A percentile compares a stretch with the other conserved stretches of the same genome.
These are phyloP conservation scores for Drosophila insularis DNA, from an alignment of 1,140 invertebrate species.

Conservation along the genomic window DNA sequence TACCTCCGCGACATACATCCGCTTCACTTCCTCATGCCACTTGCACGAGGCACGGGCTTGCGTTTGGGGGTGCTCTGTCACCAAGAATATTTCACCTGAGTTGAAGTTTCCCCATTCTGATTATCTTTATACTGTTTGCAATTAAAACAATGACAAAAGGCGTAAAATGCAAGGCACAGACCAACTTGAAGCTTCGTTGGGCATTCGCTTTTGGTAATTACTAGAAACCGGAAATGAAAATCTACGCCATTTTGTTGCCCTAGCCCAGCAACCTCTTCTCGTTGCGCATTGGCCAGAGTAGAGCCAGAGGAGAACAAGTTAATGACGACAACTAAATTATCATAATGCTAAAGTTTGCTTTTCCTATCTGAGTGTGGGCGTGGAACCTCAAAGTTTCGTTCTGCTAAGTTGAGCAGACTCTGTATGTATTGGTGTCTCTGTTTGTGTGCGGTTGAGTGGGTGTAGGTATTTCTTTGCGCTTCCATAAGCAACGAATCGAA, in stretches of 20 bases:
- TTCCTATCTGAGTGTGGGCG: constrained; percentile 21
- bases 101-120: constrained; percentile 40
- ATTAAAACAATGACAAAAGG: constrained; percentile 61
- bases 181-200: constrained; percentile 38
- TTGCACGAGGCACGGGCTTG: constrained; percentile 4
- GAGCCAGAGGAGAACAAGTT: constrained; percentile 1
- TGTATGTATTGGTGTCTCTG: constrained; percentile 25
- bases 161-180: constrained; percentile 66
- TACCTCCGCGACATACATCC: constrained; percentile 60
- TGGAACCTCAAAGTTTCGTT: constrained; percentile 52
- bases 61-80: constrained; percentile 40
- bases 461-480: constrained; percentile 72
- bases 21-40: constrained; percentile 22
- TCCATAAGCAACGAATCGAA: constrained; percentile 70
- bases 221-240: constrained; percentile 43
- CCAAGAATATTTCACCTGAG: constrained; percentile 51
- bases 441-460: constrained; percentile 54
- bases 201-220: constrained; percentile 47
- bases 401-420: constrained; percentile 60
- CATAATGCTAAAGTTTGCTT: constrained; percentile 46
- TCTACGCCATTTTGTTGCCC: constrained; percentile 61
- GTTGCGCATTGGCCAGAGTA: constrained; percentile 57
- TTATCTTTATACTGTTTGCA: constrained; percentile 70
- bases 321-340: constrained; percentile 24
- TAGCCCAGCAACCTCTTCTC: constrained; percentile 46